phyloP scores from a whole-genome alignment of 1,140 invertebrate species.

The Apis dorsata region DNA sequence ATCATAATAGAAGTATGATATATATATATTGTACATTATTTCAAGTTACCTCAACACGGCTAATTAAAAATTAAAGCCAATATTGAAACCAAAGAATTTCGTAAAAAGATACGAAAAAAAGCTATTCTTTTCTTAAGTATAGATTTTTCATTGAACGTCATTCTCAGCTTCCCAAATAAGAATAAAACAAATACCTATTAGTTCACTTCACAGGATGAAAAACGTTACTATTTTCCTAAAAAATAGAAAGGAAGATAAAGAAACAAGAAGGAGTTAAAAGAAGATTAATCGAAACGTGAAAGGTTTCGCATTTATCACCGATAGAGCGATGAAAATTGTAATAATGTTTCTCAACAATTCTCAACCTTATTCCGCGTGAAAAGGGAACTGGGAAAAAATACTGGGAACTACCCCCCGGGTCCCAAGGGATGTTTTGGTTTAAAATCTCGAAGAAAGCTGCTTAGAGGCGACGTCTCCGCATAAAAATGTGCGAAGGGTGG shows the following conservation, averaged over 20 bases:
- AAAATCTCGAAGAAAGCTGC: slow-evolving; percentile 76
- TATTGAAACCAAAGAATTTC: too few species aligned
- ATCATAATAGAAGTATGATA: too few species aligned
- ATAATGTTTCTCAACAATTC: background rate
- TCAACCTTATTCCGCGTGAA: background rate
- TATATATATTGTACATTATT: too few species aligned
- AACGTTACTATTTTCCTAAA: background rate
- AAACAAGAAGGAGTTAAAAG: background rate
- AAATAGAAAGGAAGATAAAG: background rate
- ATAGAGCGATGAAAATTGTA: background rate
- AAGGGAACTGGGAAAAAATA: slow-evolving; percentile 43
- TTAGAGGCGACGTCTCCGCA: slow-evolving; percentile 73
- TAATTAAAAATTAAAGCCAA: too few species aligned
- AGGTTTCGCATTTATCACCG: background rate
- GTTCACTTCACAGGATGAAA: background rate
- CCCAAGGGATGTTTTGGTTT: slow-evolving; percentile 73
- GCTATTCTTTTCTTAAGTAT: too few species aligned
- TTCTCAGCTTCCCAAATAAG: too few species aligned
- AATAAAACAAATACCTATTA: too few species aligned
- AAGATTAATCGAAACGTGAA: background rate
- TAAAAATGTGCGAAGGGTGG: slow-evolving; percentile 65
- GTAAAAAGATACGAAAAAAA: too few species aligned
- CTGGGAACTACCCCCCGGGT: slow-evolving; percentile 23
- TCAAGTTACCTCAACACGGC: too few species aligned
- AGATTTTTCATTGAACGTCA: too few species aligned